Percentiles rank a stretch among this genome's conserved stretches.
Evolutionary conservation across 2,113 vertebrate species (phyloP).

Genomic region (Lates calcarifer): DNA sequence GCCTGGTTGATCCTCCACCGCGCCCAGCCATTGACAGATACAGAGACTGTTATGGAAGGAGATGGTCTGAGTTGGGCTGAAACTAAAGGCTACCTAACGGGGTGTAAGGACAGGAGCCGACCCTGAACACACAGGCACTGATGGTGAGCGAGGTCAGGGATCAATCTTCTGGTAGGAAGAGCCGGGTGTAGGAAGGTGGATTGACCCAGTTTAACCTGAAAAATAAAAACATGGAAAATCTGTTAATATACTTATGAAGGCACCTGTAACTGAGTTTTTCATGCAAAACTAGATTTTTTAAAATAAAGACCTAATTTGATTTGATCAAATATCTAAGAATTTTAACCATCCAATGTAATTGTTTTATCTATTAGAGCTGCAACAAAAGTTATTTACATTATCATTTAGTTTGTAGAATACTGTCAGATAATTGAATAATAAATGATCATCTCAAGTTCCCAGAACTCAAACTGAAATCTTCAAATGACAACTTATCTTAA

Average conservation of each 20-base stretch:
- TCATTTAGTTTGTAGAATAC: no score
- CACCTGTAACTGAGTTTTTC: no score
- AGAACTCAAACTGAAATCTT: no score
- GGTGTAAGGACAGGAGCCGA: background rate
- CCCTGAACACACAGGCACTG: slow-evolving; percentile 36
- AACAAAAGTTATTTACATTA: no score
- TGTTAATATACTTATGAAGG: background rate
- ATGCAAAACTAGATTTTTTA: no score
- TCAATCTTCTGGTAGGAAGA: slow-evolving; percentile 2
- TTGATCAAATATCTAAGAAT: no score
- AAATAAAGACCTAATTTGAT: no score
- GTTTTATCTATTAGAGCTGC: no score
- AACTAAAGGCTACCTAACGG: slow-evolving; percentile 7
- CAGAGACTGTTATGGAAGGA: slow-evolving; percentile 36
- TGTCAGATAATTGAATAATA: no score
- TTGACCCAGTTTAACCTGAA: background rate
- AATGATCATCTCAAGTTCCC: no score
- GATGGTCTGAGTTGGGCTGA: slow-evolving; percentile 23
- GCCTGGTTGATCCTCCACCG: slow-evolving; percentile 87
- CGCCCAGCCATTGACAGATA: slow-evolving; percentile 89
- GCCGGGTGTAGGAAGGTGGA: background rate
- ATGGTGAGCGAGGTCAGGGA: slow-evolving; percentile 24
- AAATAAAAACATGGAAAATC: background rate
- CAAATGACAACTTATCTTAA: no score
- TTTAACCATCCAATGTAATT: no score